Percentiles rank a stretch among this genome's conserved stretches.
These are phyloP conservation scores for Xylota segnis DNA, from an alignment of 2,888 invertebrate species.

Conservation along the genomic window DNA sequence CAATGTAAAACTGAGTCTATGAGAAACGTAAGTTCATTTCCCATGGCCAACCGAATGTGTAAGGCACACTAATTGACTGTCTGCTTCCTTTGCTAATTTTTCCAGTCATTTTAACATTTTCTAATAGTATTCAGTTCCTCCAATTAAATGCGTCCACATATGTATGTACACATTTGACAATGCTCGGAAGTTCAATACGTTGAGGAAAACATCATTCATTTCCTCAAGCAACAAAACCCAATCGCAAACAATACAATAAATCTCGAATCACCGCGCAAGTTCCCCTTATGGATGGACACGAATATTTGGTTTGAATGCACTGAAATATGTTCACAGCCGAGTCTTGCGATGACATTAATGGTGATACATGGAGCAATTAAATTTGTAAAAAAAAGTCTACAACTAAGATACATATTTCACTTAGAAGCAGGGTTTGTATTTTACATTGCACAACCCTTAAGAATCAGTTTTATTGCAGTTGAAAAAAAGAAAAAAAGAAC, in stretches of 20 bases:
- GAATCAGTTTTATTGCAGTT: constrained; percentile 15
- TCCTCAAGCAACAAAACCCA: constrained; percentile 4
- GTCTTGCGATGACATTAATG: constrained; percentile 64
- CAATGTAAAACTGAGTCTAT: too few species aligned
- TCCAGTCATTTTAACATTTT: constrained; percentile 44
- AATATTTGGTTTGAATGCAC: constrained; percentile 28
- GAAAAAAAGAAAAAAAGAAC: neutral
- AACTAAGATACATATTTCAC: neutral
- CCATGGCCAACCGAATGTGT: neutral
- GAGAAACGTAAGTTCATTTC: too few species aligned
- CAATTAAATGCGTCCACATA: neutral
- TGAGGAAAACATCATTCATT: constrained; percentile 18
- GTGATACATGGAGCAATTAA: constrained; percentile 67
- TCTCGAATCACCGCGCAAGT: constrained; percentile 37
- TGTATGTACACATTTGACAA: too few species aligned
- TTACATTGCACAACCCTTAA: neutral
- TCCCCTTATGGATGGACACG: constrained; percentile 36
- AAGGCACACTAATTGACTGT: neutral
- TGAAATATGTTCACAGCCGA: constrained; percentile 36
- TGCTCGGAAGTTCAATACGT: neutral
- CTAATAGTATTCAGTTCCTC: neutral
- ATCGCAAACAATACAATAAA: constrained; percentile 45
- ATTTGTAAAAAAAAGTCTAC: constrained; percentile 40
- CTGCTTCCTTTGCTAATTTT: constrained; percentile 22
- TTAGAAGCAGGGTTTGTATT: neutral